phyloP scores from a whole-genome alignment of 2,888 invertebrate species.

The Antheraea assamensis region DNA sequence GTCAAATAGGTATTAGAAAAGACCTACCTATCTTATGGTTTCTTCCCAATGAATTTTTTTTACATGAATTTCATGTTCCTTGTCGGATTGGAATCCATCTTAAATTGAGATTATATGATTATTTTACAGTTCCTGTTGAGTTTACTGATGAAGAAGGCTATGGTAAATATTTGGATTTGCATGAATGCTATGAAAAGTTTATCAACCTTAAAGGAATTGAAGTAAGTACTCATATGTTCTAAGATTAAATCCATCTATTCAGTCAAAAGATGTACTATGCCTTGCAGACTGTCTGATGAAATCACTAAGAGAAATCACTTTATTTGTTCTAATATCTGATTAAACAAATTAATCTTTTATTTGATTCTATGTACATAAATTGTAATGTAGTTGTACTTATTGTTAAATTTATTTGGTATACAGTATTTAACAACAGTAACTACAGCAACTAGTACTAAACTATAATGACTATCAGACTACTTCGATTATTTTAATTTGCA shows the following conservation, averaged over 20 bases:
- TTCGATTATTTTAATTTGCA: not conserved
- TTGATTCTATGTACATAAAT: no score
- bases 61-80: no score
- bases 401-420: not conserved
- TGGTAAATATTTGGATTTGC: constrained; percentile 98
- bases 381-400: no score
- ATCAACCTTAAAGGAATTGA: constrained; percentile 98
- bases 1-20: no score
- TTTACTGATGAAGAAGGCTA: constrained; percentile 99
- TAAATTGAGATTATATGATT: not conserved
- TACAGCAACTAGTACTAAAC: not conserved
- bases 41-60: no score
- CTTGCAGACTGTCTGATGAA: no score
- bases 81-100: no score
- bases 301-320: no score
- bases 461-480: not conserved
- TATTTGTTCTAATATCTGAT: no score
- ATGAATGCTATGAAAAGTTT: constrained; percentile 97
- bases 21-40: no score
- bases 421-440: not conserved
- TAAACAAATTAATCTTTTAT: no score
- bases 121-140: constrained; percentile 88
- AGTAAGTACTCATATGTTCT: constrained; percentile 62
- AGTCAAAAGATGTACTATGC: no score
- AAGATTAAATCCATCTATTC: not conserved